Evolutionary conservation across 92 coral and sea anemone species (phyloP).

Genomic region (Actinostola sp.): DNA sequence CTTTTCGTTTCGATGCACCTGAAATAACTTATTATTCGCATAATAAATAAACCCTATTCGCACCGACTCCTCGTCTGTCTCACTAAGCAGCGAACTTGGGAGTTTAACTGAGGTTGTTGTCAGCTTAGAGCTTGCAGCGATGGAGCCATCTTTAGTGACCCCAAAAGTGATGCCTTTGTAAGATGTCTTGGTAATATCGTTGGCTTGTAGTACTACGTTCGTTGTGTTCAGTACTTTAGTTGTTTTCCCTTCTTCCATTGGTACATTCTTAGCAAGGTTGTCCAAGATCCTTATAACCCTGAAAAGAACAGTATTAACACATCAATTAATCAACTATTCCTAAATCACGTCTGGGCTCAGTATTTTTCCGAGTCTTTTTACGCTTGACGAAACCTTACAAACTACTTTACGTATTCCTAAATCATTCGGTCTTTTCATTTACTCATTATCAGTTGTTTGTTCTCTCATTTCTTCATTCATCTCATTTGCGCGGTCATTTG

Average conservation of each 20-base stretch:
- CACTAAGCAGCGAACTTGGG: constrained; percentile 10
- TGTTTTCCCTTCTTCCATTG: constrained; percentile 42
- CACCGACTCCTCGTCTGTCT: not conserved
- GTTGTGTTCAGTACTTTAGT: constrained; percentile 50
- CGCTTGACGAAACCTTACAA: too few relatives aligned
- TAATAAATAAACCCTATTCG: constrained; percentile 75
- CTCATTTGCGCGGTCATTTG: too few relatives aligned
- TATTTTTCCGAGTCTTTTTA: too few relatives aligned
- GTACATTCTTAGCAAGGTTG: constrained; percentile 56
- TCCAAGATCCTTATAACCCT: constrained; percentile 74
- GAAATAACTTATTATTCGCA: constrained; percentile 78
- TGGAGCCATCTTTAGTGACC: constrained; percentile 2
- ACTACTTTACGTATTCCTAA: too few relatives aligned
- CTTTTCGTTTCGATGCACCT: too few relatives aligned
- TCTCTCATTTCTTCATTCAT: too few relatives aligned
- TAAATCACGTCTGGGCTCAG: too few relatives aligned
- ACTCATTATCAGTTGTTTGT: too few relatives aligned
- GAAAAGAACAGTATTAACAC: not conserved
- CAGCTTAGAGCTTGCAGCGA: not conserved
- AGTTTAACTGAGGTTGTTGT: constrained; percentile 30
- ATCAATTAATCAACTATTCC: too few relatives aligned
- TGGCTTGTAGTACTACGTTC: constrained; percentile 63
- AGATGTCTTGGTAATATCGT: constrained; percentile 44
- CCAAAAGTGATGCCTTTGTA: constrained; percentile 60
- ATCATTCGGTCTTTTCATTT: too few relatives aligned